Evolutionary conservation across 2,797 vertebrate genomes (phyloP).

Genomic region (Scolopax bukidnonensis): DNA sequence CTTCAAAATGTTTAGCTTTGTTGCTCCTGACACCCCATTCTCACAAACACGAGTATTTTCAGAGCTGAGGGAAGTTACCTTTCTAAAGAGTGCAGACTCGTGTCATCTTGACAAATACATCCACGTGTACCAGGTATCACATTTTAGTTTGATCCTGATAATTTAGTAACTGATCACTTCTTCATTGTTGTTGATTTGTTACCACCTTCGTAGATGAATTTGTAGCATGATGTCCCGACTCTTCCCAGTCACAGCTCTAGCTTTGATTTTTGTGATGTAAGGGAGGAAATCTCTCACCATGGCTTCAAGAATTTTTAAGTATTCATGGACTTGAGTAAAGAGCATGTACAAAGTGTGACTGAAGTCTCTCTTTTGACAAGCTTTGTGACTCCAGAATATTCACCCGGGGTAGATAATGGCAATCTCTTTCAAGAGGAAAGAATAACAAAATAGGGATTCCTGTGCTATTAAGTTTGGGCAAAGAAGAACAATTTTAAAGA

Average conservation of each 20-base stretch:
- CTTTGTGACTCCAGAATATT: not conserved
- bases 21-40: not conserved
- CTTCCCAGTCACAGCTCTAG: not conserved
- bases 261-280: not conserved
- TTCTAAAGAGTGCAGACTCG: not conserved
- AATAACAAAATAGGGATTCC: not conserved
- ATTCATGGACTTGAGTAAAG: not conserved
- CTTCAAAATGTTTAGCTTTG: not conserved
- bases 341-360: not conserved
- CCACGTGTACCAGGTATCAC: accelerated
- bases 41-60: not conserved
- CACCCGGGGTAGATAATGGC: not conserved
- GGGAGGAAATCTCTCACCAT: not conserved
- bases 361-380: not conserved
- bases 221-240: not conserved
- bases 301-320: not conserved
- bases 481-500: not conserved
- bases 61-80: not conserved
- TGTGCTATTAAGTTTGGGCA: not conserved
- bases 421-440: not conserved
- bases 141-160: not conserved
- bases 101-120: not conserved
- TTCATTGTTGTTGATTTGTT: not conserved
- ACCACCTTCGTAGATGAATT: not conserved
- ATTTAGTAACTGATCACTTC: not conserved